These are phyloP conservation scores for Volucella bombylans DNA, from an alignment of 2,888 invertebrate species.

Conservation along the genomic window DNA sequence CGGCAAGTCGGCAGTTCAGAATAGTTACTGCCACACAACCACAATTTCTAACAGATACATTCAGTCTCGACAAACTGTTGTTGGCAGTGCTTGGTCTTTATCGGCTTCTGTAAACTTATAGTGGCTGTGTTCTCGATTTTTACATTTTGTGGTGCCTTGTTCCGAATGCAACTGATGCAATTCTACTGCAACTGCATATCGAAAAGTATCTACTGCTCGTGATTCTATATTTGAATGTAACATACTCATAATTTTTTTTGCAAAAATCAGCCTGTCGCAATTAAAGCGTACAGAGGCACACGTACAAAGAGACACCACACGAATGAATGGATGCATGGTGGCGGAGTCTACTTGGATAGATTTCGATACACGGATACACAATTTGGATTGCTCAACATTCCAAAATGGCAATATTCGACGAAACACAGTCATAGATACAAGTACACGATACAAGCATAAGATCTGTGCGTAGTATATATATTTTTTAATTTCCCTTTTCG, in stretches of 20 bases:
- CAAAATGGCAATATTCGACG: slow-evolving; percentile 6
- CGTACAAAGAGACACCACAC: background rate
- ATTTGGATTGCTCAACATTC: slow-evolving; percentile 24
- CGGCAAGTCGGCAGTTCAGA: slow-evolving; percentile 27
- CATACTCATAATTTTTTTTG: slow-evolving; percentile 28
- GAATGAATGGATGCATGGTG: background rate
- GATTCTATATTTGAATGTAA: slow-evolving; percentile 32
- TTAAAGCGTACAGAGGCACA: background rate
- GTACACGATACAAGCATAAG: too few relatives aligned
- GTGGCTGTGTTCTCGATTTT: slow-evolving; percentile 30
- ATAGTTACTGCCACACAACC: slow-evolving; percentile 56
- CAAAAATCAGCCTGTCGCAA: slow-evolving; percentile 38
- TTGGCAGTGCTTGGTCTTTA: slow-evolving; percentile 28
- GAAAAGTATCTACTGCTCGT: background rate
- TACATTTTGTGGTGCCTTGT: background rate
- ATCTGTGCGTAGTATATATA: background rate
- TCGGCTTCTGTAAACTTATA: slow-evolving; percentile 19
- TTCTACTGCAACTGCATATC: slow-evolving; percentile 36
- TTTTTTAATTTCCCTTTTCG: background rate
- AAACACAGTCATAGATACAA: slow-evolving; percentile 29
- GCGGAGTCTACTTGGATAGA: background rate
- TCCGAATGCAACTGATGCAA: slow-evolving; percentile 24
- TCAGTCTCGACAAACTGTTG: slow-evolving; percentile 51
- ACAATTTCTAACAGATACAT: slow-evolving; percentile 29
- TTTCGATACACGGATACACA: slow-evolving; percentile 6